Percentiles rank a stretch among this genome's conserved stretches.
Evolutionary conservation across 2,113 vertebrate species (phyloP).

Genomic region (Lophotis ruficrista): DNA sequence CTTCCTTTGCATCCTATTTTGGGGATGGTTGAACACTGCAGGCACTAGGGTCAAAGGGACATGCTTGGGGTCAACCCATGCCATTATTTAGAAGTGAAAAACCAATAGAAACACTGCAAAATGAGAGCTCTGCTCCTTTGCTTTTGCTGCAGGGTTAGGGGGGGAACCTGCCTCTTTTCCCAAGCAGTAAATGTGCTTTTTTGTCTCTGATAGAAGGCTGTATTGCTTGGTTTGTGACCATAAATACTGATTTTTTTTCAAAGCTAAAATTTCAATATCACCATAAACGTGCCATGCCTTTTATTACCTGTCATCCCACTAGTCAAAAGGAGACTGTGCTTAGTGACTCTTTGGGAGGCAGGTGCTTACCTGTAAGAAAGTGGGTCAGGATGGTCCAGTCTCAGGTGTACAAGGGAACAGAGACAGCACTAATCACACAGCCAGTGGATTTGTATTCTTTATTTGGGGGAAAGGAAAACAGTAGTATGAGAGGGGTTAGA

Average conservation of each 20-base stretch:
- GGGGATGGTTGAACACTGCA: background rate
- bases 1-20: background rate
- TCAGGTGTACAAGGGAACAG: background rate
- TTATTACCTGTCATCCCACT: background rate
- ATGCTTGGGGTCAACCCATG: background rate
- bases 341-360: background rate
- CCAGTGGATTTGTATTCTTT: background rate
- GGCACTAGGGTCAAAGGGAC: background rate
- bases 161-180: background rate
- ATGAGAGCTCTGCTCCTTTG: background rate
- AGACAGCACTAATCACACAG: background rate
- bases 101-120: background rate
- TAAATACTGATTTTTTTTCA: background rate
- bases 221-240: background rate
- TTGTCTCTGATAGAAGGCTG: background rate
- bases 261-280: background rate
- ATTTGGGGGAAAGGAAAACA: background rate
- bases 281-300: background rate
- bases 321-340: background rate
- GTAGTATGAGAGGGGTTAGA: background rate
- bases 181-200: background rate
- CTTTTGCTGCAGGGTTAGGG: background rate
- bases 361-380: background rate
- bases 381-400: background rate
- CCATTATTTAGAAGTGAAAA: background rate